Evolutionary conservation across 2,113 vertebrate genomes (phyloP).

Genomic region (Bungarus multicinctus): DNA sequence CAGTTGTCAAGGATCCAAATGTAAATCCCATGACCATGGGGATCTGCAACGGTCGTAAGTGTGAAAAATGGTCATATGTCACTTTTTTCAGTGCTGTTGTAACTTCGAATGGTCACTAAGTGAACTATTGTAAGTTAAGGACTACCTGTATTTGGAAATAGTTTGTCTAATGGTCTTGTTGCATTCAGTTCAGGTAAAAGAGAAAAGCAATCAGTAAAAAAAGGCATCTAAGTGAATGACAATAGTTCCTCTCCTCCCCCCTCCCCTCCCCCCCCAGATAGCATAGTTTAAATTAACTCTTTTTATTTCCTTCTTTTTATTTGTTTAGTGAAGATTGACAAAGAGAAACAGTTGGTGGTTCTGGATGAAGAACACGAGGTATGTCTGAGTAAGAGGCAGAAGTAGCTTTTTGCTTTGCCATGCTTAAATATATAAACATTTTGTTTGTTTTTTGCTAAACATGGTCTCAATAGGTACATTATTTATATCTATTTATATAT

Average conservation of each 20-base stretch:
- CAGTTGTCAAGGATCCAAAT: too few species aligned
- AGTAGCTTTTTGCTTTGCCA: not conserved
- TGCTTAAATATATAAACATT: not conserved
- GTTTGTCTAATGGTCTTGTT: not conserved
- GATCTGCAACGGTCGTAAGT: too few species aligned
- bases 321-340: conserved; percentile 94
- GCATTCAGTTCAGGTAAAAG: not conserved
- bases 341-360: conserved; percentile 89
- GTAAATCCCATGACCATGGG: too few species aligned
- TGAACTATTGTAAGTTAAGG: too few species aligned
- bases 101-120: too few species aligned
- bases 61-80: too few species aligned
- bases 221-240: not conserved
- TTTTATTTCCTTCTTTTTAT: conserved; percentile 46
- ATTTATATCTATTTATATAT: not conserved
- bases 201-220: too few species aligned
- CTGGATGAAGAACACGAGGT: conserved; percentile 94
- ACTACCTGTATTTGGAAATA: not conserved
- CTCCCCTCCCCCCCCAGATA: too few species aligned
- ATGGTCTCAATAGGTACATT: not conserved
- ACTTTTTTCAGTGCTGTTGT: too few species aligned
- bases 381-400: not conserved
- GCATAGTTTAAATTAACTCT: not conserved
- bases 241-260: too few species aligned
- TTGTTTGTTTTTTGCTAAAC: not conserved